Percentiles rank a stretch among this genome's conserved stretches.
phyloP scores from a whole-genome alignment of 2,888 invertebrate species.

The Cetonia aurata region DNA sequence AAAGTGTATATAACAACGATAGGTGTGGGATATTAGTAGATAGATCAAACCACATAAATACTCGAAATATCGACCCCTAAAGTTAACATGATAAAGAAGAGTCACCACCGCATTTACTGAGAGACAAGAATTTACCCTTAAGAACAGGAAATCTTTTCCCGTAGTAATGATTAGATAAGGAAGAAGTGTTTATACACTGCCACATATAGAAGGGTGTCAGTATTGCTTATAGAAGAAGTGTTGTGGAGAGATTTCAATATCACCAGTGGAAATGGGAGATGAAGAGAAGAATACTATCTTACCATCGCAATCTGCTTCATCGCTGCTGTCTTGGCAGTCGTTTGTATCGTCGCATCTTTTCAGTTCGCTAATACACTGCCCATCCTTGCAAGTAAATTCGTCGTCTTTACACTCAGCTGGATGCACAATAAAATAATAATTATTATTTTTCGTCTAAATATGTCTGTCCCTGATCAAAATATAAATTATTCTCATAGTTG shows the following conservation, averaged over 20 bases:
- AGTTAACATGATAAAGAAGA: neutral
- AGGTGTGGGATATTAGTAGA: too few relatives aligned
- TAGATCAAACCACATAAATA: too few relatives aligned
- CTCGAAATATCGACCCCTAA: too few relatives aligned
- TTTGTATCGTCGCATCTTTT: slow-evolving; percentile 63
- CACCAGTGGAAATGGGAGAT: slow-evolving; percentile 16
- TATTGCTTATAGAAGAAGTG: neutral
- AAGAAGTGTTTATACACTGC: neutral
- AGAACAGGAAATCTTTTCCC: too few relatives aligned
- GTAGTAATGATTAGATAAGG: too few relatives aligned
- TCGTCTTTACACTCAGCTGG: slow-evolving; percentile 61
- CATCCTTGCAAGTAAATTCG: slow-evolving; percentile 70
- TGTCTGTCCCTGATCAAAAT: slow-evolving; percentile 1
- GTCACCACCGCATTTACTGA: neutral
- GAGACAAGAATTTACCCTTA: neutral
- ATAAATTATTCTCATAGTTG: too few relatives aligned
- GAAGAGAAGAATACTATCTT: slow-evolving; percentile 53
- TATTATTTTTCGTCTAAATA: neutral
- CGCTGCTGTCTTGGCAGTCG: slow-evolving; percentile 68
- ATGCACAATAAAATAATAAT: slow-evolving; percentile 21
- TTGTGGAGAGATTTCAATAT: too few relatives aligned
- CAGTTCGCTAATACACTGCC: slow-evolving; percentile 67
- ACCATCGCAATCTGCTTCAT: slow-evolving; percentile 70
- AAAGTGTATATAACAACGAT: too few relatives aligned
- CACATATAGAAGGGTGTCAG: neutral